Base-by-base conservation (phyloP, 2,888 invertebrate species). In the Celastrina argiolus region DNA sequence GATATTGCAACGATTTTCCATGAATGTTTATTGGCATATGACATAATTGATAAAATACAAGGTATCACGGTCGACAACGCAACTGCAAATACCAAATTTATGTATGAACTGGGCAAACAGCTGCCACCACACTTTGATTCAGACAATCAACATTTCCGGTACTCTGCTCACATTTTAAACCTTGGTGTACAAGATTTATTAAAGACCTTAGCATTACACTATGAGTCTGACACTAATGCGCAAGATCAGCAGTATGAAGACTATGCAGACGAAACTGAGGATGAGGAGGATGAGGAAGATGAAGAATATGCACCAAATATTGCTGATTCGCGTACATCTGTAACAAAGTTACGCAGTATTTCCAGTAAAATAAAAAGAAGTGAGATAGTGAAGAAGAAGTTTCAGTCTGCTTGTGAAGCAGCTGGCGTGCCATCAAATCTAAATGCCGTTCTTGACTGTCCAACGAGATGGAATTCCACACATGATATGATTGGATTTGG, bases 91-190 rank as follows among this genome's bases (percentile, higher is more conserved):
- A 73, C 73, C 70, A 72, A 73, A 72, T 73, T 71, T 70, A 73
- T 70, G 71, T 70, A 69, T 73, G 73, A 73, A 73, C 70, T 71
- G 70, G 68, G 68, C 70, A 72, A 73, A 71, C 71, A 69, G 69
- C 72, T 72, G 71, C 71, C 68, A 71, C 70, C 67, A 70, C 72
- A 70, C 67, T 73, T 73, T 72, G 69, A 72, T 72, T 72, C 71
- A 71, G 72, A 72, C 65, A 70, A 73, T 72, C 71, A 73, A 73
- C 69, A 71, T 71, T 73, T 72, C 71, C 72, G 71, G 70, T 71
- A 71, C 69, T 73, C 71, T 73, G 72, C 74, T 74, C 73, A 74
- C 74, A 73, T 71, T 73, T 72, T 73, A 56, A 73, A 72, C 72
- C 70, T 72, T 71, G 72, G 71, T 71, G 72, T 73, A 69, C 70